phyloP scores from a whole-genome alignment of 2,113 vertebrate species.

The Ameiurus melas region DNA sequence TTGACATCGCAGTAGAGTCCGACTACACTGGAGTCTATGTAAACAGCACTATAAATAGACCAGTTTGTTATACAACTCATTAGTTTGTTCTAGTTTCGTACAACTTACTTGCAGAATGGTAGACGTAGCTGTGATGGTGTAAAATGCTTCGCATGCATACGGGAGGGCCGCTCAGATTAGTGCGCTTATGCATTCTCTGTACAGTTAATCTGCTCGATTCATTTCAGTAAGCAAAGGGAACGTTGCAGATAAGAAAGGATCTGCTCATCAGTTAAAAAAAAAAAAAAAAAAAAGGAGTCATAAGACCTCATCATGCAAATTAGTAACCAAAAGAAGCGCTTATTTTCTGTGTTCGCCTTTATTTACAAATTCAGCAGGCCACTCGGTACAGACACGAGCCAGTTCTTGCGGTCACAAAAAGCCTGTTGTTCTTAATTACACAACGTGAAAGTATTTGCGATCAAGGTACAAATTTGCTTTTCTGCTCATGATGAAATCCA shows the following conservation, averaged over 20 bases:
- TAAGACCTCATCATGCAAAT: slow-evolving; percentile 21
- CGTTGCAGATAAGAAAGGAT: slow-evolving; percentile 21
- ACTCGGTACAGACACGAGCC: background rate
- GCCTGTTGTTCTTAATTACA: slow-evolving; percentile 3
- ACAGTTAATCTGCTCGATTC: slow-evolving; percentile 25
- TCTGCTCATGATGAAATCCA: slow-evolving; percentile 27
- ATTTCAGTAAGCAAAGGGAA: slow-evolving; percentile 23
- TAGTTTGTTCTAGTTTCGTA: slow-evolving; percentile 9
- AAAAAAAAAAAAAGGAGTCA: background rate
- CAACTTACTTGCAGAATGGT: background rate
- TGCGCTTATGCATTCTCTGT: background rate
- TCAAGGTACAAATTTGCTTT: slow-evolving; percentile 40
- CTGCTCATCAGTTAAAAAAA: background rate
- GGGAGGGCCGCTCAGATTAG: background rate
- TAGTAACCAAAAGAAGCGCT: background rate
- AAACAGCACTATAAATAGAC: slow-evolving; percentile 15
- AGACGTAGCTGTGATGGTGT: background rate
- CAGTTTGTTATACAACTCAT: slow-evolving; percentile 3
- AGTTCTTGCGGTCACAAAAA: background rate
- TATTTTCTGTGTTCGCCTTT: background rate
- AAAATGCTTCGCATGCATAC: background rate
- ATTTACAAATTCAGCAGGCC: background rate
- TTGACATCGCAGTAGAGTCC: background rate
- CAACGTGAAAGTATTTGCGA: slow-evolving; percentile 17
- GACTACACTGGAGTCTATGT: background rate